These are phyloP conservation scores for Pseudorhombus dupliciocellatus DNA, from an alignment of 2,113 vertebrate genomes.

Conservation along the genomic window DNA sequence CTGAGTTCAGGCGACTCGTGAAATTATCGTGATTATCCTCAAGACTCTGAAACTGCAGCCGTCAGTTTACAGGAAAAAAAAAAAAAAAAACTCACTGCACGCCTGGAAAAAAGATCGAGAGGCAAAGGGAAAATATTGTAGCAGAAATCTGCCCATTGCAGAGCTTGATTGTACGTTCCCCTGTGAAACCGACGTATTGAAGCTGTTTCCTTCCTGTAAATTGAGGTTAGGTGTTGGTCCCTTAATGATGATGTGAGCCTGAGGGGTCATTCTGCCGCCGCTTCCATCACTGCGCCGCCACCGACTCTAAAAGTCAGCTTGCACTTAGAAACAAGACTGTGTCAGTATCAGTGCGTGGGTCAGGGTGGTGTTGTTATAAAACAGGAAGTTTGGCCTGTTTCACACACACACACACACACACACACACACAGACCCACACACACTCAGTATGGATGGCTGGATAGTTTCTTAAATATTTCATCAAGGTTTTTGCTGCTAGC, in stretches of 20 bases:
- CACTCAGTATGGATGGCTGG: constrained; percentile 41
- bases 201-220: constrained; percentile 48
- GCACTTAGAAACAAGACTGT: constrained; percentile 13
- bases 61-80: constrained; percentile 24
- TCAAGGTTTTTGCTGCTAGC: constrained; percentile 45
- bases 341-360: constrained; percentile 3
- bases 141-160: background rate
- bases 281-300: constrained; percentile 20
- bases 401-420: background rate
- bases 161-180: background rate
- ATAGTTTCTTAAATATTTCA: constrained; percentile 58
- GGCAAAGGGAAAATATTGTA: constrained; percentile 1
- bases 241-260: constrained; percentile 46
- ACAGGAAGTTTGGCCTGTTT: constrained; percentile 56
- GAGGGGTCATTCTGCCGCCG: constrained; percentile 33
- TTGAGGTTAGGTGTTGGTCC: constrained; percentile 23
- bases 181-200: constrained; percentile 11
- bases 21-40: constrained; percentile 62
- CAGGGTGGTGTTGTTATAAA: constrained; percentile 42
- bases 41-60: constrained; percentile 36
- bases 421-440: background rate
- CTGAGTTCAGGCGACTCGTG: constrained; percentile 44
- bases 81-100: background rate
- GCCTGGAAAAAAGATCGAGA: background rate
- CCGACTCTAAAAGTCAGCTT: constrained; percentile 27